Evolutionary conservation across 2,888 invertebrate genomes (phyloP).

Genomic region (Carterocephalus palaemon): DNA sequence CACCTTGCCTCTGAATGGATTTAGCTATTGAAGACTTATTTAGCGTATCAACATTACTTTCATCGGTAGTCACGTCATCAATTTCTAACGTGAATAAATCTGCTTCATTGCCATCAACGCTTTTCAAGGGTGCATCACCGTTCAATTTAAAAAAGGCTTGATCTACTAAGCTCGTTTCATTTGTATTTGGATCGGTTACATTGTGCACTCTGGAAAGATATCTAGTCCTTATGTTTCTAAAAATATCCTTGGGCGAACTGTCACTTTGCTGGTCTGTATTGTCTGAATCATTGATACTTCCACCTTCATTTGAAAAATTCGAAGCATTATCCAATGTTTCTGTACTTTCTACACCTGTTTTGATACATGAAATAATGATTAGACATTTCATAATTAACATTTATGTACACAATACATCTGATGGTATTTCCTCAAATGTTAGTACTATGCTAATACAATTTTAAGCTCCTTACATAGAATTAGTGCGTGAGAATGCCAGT

Average conservation of each 20-base stretch:
- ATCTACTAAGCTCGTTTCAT: slow-evolving; percentile 51
- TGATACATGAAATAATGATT: slow-evolving; percentile 63
- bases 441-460: slow-evolving; percentile 36
- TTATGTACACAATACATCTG: slow-evolving; percentile 42
- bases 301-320: slow-evolving; percentile 54
- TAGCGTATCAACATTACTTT: slow-evolving; percentile 55
- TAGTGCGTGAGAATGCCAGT: slow-evolving; percentile 65
- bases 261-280: slow-evolving; percentile 54
- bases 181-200: slow-evolving; percentile 52
- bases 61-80: slow-evolving; percentile 58
- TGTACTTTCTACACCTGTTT: slow-evolving; percentile 70
- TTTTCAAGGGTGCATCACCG: slow-evolving; percentile 37
- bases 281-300: slow-evolving; percentile 48
- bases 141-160: slow-evolving; percentile 62
- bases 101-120: slow-evolving; percentile 27
- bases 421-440: slow-evolving; percentile 33
- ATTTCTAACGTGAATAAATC: slow-evolving; percentile 49
- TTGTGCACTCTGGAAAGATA: slow-evolving; percentile 68
- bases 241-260: slow-evolving; percentile 56
- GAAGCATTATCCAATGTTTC: slow-evolving; percentile 63
- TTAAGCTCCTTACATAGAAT: slow-evolving; percentile 55
- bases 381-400: slow-evolving; percentile 51
- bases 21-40: slow-evolving; percentile 35
- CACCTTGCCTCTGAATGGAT: slow-evolving; percentile 62
- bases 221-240: slow-evolving; percentile 63